Percentiles rank a stretch among this genome's conserved stretches.
phyloP scores from a whole-genome alignment of 2,113 vertebrate species.

The Pan troglodytes region DNA sequence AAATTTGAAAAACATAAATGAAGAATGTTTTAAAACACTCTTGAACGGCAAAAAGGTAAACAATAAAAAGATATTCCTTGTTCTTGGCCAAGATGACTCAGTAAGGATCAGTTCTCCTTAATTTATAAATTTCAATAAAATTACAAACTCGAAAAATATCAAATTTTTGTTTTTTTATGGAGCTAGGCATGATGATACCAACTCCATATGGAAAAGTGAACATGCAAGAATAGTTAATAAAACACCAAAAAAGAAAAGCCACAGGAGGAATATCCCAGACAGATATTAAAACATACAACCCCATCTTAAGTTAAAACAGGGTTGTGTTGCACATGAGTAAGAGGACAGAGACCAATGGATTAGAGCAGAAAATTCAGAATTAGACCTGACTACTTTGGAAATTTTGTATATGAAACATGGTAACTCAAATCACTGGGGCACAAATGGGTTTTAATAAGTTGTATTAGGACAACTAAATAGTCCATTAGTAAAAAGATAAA shows the following conservation, averaged over 20 bases:
- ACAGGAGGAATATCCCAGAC: neutral
- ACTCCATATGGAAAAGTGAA: neutral
- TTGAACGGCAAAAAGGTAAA: neutral
- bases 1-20: neutral
- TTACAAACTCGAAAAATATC: conserved; percentile 1
- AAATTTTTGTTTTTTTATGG: neutral
- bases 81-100: neutral
- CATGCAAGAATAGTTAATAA: conserved; percentile 19
- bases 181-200: neutral
- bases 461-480: neutral
- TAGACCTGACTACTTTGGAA: neutral
- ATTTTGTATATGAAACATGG: neutral
- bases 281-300: neutral
- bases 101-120: conserved; percentile 31
- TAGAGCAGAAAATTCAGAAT: neutral
- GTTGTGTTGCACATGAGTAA: too few relatives aligned
- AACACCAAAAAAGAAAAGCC: neutral
- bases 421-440: neutral
- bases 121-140: conserved; percentile 39
- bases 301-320: neutral
- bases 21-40: neutral
- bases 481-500: neutral
- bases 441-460: neutral
- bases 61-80: neutral
- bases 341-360: neutral